Percentiles rank a stretch among this genome's conserved stretches.
Evolutionary conservation across 2,113 vertebrate species (phyloP).

Genomic region (Columba livia): DNA sequence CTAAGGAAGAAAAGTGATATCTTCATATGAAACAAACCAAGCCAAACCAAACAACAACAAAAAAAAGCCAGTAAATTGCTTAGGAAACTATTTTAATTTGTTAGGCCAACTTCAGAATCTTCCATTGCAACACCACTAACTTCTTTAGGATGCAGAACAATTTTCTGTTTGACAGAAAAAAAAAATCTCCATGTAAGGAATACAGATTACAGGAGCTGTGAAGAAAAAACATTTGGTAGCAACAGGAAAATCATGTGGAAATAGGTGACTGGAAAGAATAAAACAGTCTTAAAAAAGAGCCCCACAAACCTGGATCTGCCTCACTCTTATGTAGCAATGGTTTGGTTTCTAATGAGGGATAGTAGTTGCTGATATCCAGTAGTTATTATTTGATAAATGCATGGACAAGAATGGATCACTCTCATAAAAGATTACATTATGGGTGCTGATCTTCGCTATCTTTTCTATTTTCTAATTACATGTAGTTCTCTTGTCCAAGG

Average conservation of each 20-base stretch:
- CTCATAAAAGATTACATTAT: not conserved
- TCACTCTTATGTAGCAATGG: not conserved
- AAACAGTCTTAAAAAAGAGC: not conserved
- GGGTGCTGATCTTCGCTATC: not conserved
- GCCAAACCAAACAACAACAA: not conserved
- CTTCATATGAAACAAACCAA: not conserved
- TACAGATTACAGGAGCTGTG: not conserved
- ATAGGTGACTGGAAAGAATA: not conserved
- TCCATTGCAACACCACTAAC: not conserved
- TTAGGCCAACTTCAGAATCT: not conserved
- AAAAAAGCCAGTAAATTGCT: not conserved
- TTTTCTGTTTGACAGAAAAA: not conserved
- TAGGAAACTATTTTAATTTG: not conserved
- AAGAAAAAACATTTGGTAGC: not conserved
- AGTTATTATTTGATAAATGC: not conserved
- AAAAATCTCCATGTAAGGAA: not conserved
- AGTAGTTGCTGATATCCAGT: not conserved
- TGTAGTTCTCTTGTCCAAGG: not conserved
- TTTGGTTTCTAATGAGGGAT: not conserved
- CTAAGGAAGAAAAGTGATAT: not conserved
- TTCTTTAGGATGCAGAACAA: not conserved
- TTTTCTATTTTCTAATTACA: not conserved
- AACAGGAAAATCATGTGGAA: not conserved
- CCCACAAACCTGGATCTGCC: not conserved
- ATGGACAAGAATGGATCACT: not conserved